These are phyloP conservation scores for Trissolcus brochymenae DNA, from an alignment of 2,888 invertebrate genomes.

Conservation along the genomic window DNA sequence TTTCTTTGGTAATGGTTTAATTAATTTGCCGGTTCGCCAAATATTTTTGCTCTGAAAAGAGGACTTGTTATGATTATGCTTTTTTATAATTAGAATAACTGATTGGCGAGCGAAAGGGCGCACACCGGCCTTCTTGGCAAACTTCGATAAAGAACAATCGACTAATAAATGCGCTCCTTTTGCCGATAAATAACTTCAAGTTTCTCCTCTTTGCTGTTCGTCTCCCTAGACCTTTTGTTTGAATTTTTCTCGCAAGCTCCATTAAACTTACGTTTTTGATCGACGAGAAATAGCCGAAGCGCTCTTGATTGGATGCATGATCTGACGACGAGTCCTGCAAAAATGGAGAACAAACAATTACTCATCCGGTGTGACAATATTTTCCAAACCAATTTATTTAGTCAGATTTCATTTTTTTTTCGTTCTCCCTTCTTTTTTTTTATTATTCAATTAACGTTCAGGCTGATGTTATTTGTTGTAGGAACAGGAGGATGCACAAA, in stretches of 20 bases:
- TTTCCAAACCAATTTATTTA: conserved; percentile 44
- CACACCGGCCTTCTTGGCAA: conserved; percentile 34
- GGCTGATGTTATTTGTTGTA: conserved; percentile 11
- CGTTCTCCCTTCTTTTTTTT: not conserved
- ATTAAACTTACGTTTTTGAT: conserved; percentile 72
- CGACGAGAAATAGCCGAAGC: conserved; percentile 75
- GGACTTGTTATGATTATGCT: conserved; percentile 63
- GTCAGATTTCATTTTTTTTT: conserved; percentile 24
- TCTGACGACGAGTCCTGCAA: conserved; percentile 73
- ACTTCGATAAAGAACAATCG: conserved; percentile 49
- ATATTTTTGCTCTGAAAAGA: conserved; percentile 58
- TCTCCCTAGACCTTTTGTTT: conserved; percentile 12
- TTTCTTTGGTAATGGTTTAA: conserved; percentile 61
- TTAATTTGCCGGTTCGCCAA: conserved; percentile 59
- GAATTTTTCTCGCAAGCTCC: conserved; percentile 22
- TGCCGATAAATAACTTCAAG: conserved; percentile 23
- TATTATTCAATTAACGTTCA: conserved; percentile 23
- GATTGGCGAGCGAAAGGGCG: conserved; percentile 60
- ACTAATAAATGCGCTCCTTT: conserved; percentile 28
- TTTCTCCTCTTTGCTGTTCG: conserved; percentile 8
- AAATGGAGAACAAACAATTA: conserved; percentile 51
- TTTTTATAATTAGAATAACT: conserved; percentile 68
- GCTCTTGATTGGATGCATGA: conserved; percentile 73
- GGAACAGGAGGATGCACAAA: no score
- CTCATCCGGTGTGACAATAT: conserved; percentile 35